Percentiles rank a stretch among this genome's conserved stretches.
phyloP scores from a whole-genome alignment of 2,888 invertebrate genomes.

The Arrhopalites spinosus region DNA sequence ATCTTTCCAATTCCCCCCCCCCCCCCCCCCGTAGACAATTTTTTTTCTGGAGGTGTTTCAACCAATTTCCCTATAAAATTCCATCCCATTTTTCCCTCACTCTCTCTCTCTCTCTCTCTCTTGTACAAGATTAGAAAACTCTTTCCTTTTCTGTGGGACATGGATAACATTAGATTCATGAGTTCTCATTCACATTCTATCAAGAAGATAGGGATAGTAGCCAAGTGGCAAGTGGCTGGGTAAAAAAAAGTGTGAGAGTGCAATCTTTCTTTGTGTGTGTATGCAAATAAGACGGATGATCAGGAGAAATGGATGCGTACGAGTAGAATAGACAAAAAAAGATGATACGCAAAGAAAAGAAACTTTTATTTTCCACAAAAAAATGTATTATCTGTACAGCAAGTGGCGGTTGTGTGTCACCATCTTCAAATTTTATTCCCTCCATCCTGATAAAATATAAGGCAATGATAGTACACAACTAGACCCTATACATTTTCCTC shows the following conservation, averaged over 20 bases:
- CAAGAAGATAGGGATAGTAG: too few species aligned
- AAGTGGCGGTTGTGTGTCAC: background rate
- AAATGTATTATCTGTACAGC: background rate
- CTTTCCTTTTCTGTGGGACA: background rate
- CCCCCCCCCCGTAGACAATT: background rate
- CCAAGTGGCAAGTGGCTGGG: too few species aligned
- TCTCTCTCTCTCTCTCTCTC: background rate
- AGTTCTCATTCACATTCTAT: too few species aligned
- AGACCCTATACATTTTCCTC: too few species aligned
- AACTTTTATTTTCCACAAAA: background rate
- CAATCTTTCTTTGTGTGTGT: background rate
- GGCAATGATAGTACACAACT: too few species aligned
- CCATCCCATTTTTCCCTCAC: background rate
- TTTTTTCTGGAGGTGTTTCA: background rate
- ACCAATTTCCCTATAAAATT: background rate
- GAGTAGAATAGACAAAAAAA: background rate
- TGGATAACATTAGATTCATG: too few species aligned
- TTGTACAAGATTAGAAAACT: background rate
- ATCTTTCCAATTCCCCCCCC: background rate
- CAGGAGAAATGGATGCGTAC: too few species aligned
- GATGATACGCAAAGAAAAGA: background rate
- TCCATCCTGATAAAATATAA: too few species aligned
- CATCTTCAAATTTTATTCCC: background rate
- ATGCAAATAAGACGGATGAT: slow-evolving; percentile 4
- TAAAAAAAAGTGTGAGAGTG: background rate